These are phyloP conservation scores for Glyphotaelius pellucidus DNA, from an alignment of 2,888 invertebrate species.

Conservation along the genomic window DNA sequence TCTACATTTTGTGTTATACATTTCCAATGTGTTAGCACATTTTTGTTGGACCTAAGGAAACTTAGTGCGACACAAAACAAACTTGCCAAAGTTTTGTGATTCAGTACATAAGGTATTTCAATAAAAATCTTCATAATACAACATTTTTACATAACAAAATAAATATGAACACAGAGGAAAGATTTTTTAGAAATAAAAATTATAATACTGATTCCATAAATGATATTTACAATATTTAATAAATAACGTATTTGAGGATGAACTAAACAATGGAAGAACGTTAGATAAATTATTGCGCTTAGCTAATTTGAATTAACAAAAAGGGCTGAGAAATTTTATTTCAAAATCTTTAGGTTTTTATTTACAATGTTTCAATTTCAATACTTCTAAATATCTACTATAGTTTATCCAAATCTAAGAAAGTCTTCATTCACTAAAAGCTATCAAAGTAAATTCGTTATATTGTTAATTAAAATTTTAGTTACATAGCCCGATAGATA, in stretches of 20 bases:
- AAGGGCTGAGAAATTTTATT: background rate
- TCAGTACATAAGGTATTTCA: background rate
- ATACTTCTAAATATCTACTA: background rate
- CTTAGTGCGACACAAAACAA: background rate
- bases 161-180: background rate
- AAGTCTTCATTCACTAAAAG: constrained; percentile 11
- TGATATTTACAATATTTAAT: background rate
- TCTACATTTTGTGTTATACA: background rate
- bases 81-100: background rate
- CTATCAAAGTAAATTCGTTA: constrained; percentile 2
- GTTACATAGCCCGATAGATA: background rate
- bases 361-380: background rate
- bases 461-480: background rate
- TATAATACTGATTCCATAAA: background rate
- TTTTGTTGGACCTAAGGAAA: constrained; percentile 3
- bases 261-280: background rate
- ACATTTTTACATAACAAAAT: background rate
- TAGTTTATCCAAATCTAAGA: background rate
- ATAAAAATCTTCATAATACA: background rate
- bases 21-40: background rate
- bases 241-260: background rate
- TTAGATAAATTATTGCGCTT: background rate
- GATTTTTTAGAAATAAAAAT: background rate
- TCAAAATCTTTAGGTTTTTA: background rate
- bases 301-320: background rate